Conservation (phyloP, 2,797 vertebrate genomes). For the Tympanoctomys barrerae region DNA sequence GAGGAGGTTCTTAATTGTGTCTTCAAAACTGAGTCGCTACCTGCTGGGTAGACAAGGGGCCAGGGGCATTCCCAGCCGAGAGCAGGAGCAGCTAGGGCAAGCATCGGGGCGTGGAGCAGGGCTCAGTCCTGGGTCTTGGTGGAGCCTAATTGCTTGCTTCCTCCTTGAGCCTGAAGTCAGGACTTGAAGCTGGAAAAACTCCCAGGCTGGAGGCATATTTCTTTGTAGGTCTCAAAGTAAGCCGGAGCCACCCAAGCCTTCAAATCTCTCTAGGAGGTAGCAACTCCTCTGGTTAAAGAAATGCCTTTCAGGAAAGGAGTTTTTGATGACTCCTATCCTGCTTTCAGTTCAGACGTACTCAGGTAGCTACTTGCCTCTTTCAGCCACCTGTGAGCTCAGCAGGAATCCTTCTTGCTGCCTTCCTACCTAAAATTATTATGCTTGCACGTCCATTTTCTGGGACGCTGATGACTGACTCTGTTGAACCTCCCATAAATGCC, state of each 20-base stretch:
- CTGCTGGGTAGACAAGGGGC: neutral
- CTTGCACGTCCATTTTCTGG: neutral
- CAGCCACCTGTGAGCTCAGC: neutral
- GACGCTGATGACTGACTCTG: neutral
- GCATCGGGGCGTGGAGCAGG: neutral
- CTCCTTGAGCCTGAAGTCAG: constrained; percentile 47
- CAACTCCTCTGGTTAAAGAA: constrained; percentile 9
- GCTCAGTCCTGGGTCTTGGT: neutral
- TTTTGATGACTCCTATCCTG: constrained; percentile 8
- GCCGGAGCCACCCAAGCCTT: constrained; percentile 41
- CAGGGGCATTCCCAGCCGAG: neutral
- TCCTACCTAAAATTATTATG: neutral
- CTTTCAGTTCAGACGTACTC: neutral
- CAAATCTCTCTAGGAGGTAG: constrained; percentile 57
- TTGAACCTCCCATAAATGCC: neutral
- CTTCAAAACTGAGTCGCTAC: neutral
- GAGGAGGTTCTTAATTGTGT: neutral
- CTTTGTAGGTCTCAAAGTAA: constrained; percentile 58
- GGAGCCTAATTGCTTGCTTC: constrained; percentile 41
- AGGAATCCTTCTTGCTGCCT: neutral
- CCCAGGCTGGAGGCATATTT: constrained; percentile 42
- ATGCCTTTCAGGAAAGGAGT: constrained; percentile 49
- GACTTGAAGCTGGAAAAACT: constrained; percentile 48
- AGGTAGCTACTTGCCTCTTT: neutral
- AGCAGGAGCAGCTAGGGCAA: neutral